These are phyloP conservation scores for Galeopterus variegatus DNA, from an alignment of 2,113 vertebrate genomes.

Conservation along the genomic window DNA sequence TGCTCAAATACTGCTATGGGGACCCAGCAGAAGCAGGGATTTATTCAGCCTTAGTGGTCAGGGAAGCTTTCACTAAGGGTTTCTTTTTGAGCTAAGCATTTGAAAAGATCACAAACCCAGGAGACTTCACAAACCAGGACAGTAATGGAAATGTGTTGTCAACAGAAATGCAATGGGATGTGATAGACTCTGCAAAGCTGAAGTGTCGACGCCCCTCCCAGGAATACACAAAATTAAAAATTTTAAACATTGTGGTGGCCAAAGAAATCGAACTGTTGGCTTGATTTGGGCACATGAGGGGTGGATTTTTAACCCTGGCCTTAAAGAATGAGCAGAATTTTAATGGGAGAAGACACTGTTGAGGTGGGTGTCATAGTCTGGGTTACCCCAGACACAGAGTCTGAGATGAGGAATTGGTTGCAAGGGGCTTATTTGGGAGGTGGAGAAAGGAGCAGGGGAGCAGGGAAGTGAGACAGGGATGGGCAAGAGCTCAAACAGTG, in stretches of 20 bases:
- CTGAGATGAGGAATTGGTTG: not conserved
- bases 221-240: slow-evolving; percentile 3
- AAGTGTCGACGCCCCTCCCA: not conserved
- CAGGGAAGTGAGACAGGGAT: no score
- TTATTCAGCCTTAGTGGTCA: slow-evolving; percentile 52
- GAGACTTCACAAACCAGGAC: not conserved
- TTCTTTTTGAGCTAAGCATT: slow-evolving; percentile 52
- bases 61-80: slow-evolving; percentile 26
- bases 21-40: not conserved
- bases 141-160: not conserved
- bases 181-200: not conserved
- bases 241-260: not conserved
- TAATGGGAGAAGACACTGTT: not conserved
- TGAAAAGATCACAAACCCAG: slow-evolving; percentile 55
- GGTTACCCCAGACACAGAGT: not conserved
- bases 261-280: not conserved
- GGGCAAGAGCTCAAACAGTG: not conserved
- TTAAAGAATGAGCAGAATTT: not conserved
- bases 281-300: not conserved
- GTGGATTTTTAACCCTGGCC: not conserved
- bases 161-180: not conserved
- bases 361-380: not conserved
- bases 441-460: not conserved
- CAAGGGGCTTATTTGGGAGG: not conserved
- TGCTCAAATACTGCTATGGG: not conserved